phyloP scores from a whole-genome alignment of 2,797 vertebrate species.

The Accipiter fasciatus region DNA sequence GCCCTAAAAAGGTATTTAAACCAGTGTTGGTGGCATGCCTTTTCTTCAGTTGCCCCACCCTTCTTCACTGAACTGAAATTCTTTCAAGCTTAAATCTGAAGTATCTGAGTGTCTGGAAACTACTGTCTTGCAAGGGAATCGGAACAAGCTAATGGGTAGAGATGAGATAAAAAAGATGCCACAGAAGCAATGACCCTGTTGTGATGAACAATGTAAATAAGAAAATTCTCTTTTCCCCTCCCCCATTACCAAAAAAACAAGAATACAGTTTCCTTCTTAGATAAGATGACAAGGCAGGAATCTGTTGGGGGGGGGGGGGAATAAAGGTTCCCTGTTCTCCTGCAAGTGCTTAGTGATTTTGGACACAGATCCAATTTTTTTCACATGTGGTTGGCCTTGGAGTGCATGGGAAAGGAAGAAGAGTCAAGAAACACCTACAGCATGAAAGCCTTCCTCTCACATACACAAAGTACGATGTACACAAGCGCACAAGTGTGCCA shows the following conservation, averaged over 20 bases:
- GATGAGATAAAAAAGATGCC: neutral
- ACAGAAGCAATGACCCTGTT: neutral
- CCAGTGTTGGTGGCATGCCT: neutral
- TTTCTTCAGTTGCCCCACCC: neutral
- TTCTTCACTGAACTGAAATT: neutral
- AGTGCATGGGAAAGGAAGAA: neutral
- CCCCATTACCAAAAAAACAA: neutral
- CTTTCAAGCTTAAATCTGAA: neutral
- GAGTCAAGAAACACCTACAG: neutral
- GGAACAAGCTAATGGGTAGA: neutral
- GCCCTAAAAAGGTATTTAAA: neutral
- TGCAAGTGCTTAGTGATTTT: neutral
- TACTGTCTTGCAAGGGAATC: neutral
- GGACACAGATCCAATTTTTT: neutral
- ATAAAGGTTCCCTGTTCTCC: neutral
- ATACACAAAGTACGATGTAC: neutral
- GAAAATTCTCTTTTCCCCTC: neutral
- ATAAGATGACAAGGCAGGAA: neutral
- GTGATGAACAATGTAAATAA: neutral
- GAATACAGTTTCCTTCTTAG: neutral
- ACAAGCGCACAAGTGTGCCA: accelerated
- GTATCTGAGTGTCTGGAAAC: neutral
- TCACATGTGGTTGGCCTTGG: neutral
- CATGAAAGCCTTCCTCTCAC: neutral
- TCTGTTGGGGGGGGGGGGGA: neutral